Evolutionary conservation across 1,140 invertebrate genomes (phyloP).

Genomic region (Brachionus koreanus): DNA sequence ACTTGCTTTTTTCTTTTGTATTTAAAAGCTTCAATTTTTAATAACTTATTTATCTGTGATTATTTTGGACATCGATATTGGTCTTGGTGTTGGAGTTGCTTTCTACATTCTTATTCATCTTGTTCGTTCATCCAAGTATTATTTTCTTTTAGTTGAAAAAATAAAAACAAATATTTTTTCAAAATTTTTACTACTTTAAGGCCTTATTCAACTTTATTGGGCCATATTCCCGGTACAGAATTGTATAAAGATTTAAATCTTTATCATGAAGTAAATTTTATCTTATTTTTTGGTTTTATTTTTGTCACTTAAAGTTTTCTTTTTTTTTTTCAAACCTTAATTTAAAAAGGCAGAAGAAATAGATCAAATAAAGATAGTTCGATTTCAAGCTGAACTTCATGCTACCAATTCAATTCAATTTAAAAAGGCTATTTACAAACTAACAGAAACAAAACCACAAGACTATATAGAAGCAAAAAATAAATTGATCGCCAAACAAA

Average conservation of each 20-base stretch:
- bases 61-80: conserved; percentile 45
- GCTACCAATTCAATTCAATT: neutral
- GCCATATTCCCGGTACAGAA: conserved; percentile 43
- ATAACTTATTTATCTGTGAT: conserved; percentile 45
- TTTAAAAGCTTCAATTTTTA: conserved; percentile 46
- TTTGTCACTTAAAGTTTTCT: neutral
- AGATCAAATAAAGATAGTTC: conserved; percentile 18
- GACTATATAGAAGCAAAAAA: neutral
- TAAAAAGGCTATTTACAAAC: conserved; percentile 20
- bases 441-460: conserved; percentile 10
- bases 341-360: conserved; percentile 27
- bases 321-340: neutral
- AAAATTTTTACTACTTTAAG: neutral
- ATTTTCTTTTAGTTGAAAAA: conserved; percentile 45
- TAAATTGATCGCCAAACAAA: neutral
- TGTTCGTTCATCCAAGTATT: conserved; percentile 59
- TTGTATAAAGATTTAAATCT: conserved; percentile 43
- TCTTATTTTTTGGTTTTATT: neutral
- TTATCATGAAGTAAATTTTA: conserved; percentile 20
- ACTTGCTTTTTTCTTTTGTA: neutral
- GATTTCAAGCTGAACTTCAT: conserved; percentile 19
- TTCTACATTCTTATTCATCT: conserved; percentile 45
- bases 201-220: conserved; percentile 37
- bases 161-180: neutral
- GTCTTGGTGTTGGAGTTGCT: conserved; percentile 49